phyloP scores from a whole-genome alignment of 2,113 vertebrate genomes.

The Gopherus evgoodei region DNA sequence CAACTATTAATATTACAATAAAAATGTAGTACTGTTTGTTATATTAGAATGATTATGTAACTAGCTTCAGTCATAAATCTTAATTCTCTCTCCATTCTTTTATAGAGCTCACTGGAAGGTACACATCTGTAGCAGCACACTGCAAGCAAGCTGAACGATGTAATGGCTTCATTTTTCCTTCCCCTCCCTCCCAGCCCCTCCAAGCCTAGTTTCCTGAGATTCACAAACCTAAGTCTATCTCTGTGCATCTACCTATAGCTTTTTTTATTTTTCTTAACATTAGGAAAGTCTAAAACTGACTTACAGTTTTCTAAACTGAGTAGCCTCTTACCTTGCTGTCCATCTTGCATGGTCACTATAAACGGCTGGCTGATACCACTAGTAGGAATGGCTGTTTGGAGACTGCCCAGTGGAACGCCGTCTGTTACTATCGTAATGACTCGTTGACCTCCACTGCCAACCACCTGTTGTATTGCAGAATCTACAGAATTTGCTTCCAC shows the following conservation, averaged over 20 bases:
- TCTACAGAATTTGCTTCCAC: conserved; percentile 76
- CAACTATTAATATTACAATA: neutral
- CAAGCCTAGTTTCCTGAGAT: neutral
- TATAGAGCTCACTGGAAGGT: neutral
- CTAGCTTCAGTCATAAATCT: neutral
- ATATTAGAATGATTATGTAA: neutral
- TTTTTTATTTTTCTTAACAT: accelerated
- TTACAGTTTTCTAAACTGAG: accelerated
- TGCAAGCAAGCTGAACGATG: neutral
- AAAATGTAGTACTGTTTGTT: neutral
- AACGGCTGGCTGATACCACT: conserved; percentile 84
- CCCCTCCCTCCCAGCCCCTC: neutral
- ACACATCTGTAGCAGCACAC: neutral
- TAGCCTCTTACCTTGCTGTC: conserved; percentile 84
- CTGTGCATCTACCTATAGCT: neutral
- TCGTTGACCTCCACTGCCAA: conserved; percentile 84
- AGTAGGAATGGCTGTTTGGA: conserved; percentile 74
- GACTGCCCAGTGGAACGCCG: conserved; percentile 80
- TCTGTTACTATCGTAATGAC: conserved; percentile 85
- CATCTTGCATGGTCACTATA: conserved; percentile 88
- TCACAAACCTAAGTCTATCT: neutral
- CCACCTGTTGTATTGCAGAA: conserved; percentile 81
- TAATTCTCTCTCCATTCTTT: neutral
- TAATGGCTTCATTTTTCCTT: neutral
- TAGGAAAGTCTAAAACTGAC: accelerated